phyloP scores from a whole-genome alignment of 2,888 invertebrate species.

The Zygaena filipendulae region DNA sequence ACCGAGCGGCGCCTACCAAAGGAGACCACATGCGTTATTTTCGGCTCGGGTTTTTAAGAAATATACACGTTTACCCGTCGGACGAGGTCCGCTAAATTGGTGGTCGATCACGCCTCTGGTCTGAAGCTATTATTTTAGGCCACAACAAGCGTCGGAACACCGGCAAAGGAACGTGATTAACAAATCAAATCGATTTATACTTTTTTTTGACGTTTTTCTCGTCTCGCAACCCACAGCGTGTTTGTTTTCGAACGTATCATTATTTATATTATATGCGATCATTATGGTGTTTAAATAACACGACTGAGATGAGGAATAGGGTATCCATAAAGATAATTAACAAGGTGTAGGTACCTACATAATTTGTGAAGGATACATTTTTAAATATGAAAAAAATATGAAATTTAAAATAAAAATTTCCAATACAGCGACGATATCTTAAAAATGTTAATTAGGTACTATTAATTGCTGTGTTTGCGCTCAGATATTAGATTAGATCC shows the following conservation, averaged over 20 bases:
- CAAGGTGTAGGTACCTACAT: no score
- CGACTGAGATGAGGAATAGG: slow-evolving; percentile 30
- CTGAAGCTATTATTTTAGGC: slow-evolving; percentile 54
- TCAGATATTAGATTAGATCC: no score
- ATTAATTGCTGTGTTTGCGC: no score
- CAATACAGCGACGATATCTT: no score
- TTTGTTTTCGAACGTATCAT: slow-evolving; percentile 57
- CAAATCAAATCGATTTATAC: slow-evolving; percentile 42
- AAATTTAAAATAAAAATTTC: no score
- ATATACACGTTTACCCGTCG: slow-evolving; percentile 34
- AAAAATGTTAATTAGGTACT: no score
- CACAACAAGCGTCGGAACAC: slow-evolving; percentile 39
- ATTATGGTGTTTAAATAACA: slow-evolving; percentile 47
- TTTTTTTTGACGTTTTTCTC: slow-evolving; percentile 31
- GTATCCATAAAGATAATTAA: slow-evolving; percentile 36
- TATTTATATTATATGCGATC: slow-evolving; percentile 52
- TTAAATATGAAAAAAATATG: no score
- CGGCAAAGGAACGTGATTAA: slow-evolving; percentile 49
- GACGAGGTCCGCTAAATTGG: slow-evolving; percentile 56
- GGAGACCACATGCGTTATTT: slow-evolving; percentile 58
- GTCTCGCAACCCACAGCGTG: slow-evolving; percentile 37
- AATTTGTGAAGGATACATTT: no score
- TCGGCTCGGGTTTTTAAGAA: slow-evolving; percentile 40
- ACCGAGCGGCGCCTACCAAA: slow-evolving; percentile 49
- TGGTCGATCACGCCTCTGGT: slow-evolving; percentile 58